These are phyloP conservation scores for Drosophila lutescens DNA, from an alignment of 2,888 invertebrate species.

Conservation along the genomic window DNA sequence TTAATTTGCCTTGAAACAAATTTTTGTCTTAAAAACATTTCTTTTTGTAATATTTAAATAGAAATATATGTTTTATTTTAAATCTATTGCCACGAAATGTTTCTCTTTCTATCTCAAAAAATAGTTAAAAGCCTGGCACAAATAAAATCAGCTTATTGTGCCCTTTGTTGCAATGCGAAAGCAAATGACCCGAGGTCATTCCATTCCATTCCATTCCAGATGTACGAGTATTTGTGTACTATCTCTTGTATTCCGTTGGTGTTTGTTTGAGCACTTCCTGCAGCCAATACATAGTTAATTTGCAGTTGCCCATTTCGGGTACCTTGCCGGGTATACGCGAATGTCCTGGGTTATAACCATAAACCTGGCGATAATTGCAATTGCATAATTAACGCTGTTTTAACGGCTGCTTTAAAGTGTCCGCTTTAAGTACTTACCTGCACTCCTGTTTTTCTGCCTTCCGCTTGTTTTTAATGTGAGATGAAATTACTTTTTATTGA, in stretches of 20 bases:
- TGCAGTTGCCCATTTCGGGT: constrained; percentile 8
- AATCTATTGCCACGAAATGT: no score
- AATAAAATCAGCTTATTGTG: background rate
- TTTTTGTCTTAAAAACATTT: no score
- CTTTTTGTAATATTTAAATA: no score
- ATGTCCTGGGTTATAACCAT: constrained; percentile 17
- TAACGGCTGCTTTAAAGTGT: constrained; percentile 17
- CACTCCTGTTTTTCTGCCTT: constrained; percentile 6
- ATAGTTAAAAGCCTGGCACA: background rate
- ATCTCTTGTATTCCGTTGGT: background rate
- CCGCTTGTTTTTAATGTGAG: constrained; percentile 39
- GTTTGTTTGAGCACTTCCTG: constrained; percentile 10
- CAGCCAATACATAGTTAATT: constrained; percentile 8
- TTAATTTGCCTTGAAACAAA: no score
- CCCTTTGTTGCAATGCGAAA: constrained; percentile 6
- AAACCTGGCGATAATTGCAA: constrained; percentile 22
- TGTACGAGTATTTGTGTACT: background rate
- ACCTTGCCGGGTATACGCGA: background rate
- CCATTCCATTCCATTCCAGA: background rate
- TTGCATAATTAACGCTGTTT: constrained; percentile 21
- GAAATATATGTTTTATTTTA: no score
- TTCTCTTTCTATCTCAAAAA: background rate
- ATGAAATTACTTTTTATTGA: constrained; percentile 63
- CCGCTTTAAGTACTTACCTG: constrained; percentile 39
- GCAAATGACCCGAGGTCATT: constrained; percentile 7